Evolutionary conservation across 2,113 vertebrate species (phyloP).

Genomic region (Ageneiosus marmoratus): DNA sequence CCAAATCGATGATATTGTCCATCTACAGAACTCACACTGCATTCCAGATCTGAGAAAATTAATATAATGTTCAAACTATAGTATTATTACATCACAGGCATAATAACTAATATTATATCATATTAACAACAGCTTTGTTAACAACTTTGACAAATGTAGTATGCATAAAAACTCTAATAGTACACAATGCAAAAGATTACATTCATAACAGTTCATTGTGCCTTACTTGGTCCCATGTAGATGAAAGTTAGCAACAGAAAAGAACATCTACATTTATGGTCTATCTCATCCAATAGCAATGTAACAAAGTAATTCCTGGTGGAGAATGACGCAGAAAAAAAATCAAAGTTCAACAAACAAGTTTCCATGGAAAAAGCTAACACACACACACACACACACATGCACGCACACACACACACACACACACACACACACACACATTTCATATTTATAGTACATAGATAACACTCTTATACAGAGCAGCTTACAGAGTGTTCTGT

Average conservation of each 20-base stretch:
- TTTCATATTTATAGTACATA: no score
- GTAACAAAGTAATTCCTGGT: neutral
- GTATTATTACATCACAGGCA: no score
- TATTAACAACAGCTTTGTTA: no score
- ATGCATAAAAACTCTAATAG: neutral
- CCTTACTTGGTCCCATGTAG: neutral
- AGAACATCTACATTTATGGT: neutral
- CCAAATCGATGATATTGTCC: constrained; percentile 24
- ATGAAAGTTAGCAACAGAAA: neutral
- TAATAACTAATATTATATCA: no score
- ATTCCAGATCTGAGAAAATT: neutral
- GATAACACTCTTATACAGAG: no score
- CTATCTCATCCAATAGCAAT: neutral
- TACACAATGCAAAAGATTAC: neutral
- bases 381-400: no score
- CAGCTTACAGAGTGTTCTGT: no score
- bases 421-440: no score
- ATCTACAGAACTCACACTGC: constrained; percentile 6
- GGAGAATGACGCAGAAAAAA: neutral
- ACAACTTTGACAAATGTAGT: neutral
- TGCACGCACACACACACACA: no score
- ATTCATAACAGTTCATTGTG: neutral
- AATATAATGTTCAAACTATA: no score
- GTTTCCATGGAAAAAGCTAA: neutral
- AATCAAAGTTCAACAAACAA: neutral